Conservation (phyloP, 2,797 vertebrate genomes). For the Nannoperca obscura region DNA sequence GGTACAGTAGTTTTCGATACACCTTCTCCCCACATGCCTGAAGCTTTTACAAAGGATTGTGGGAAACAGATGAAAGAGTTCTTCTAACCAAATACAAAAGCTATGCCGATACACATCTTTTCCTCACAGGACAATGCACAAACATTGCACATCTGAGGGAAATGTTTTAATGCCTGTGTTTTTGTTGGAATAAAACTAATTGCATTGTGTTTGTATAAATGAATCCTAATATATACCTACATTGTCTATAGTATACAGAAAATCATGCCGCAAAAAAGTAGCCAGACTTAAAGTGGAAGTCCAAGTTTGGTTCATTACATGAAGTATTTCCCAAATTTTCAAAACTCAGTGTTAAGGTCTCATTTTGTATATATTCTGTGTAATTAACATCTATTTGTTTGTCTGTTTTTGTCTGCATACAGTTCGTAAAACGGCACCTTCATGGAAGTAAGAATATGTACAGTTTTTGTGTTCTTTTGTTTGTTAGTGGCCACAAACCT, state of each 20-base stretch:
- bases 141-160: conserved; percentile 70
- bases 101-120: conserved; percentile 64
- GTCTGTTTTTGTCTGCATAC: conserved; percentile 52
- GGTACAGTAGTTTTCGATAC: conserved; percentile 18
- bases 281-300: conserved; percentile 54
- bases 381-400: conserved; percentile 64
- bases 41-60: conserved; percentile 6
- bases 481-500: conserved; percentile 39
- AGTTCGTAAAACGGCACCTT: conserved; percentile 62
- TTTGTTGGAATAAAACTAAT: conserved; percentile 63
- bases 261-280: conserved; percentile 61
- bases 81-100: conserved; percentile 76
- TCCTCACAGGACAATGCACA: conserved; percentile 68
- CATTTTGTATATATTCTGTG: conserved; percentile 78
- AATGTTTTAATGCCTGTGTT: conserved; percentile 65
- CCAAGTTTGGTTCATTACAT: conserved; percentile 57
- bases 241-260: conserved; percentile 69
- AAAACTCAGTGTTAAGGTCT: conserved; percentile 60
- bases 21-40: not conserved
- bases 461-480: conserved; percentile 58
- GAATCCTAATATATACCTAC: conserved; percentile 86
- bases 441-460: conserved; percentile 50
- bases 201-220: conserved; percentile 80
- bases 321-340: conserved; percentile 45
- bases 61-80: conserved; percentile 48